A percentile compares a stretch with the other conserved stretches of the same genome.
Conservation (phyloP, 2,888 invertebrate species). For the Marronus borbonicus region DNA sequence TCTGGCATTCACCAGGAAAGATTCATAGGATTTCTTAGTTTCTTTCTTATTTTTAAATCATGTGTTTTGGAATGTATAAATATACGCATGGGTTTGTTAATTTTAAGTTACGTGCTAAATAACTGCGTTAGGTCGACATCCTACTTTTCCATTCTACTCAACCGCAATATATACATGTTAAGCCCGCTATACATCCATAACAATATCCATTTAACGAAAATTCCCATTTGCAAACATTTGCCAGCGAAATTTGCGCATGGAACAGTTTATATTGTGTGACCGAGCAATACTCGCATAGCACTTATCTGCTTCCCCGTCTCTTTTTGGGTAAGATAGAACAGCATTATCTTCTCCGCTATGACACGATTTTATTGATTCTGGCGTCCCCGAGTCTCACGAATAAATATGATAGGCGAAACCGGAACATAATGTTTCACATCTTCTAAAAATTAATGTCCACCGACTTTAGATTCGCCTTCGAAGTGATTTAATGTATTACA, state of each 20-base stretch:
- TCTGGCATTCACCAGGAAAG: no score
- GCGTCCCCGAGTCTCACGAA: constrained; percentile 31
- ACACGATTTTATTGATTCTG: constrained; percentile 41
- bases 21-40: no score
- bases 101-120: no score
- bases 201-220: constrained; percentile 19
- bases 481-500: constrained; percentile 48
- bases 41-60: no score
- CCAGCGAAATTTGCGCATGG: constrained; percentile 20
- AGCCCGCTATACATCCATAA: background rate
- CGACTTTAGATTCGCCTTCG: constrained; percentile 47
- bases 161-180: background rate
- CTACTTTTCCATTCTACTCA: background rate
- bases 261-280: constrained; percentile 4
- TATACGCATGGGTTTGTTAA: no score
- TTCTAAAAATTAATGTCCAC: constrained; percentile 50
- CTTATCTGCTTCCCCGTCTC: background rate
- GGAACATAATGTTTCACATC: constrained; percentile 42
- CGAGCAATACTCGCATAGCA: background rate
- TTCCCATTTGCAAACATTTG: background rate
- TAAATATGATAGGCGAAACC: constrained; percentile 34
- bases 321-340: background rate
- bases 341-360: constrained; percentile 25
- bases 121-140: no score
- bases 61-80: no score